Conservation (phyloP, 2,888 invertebrate genomes). For the Tyria jacobaeae region DNA sequence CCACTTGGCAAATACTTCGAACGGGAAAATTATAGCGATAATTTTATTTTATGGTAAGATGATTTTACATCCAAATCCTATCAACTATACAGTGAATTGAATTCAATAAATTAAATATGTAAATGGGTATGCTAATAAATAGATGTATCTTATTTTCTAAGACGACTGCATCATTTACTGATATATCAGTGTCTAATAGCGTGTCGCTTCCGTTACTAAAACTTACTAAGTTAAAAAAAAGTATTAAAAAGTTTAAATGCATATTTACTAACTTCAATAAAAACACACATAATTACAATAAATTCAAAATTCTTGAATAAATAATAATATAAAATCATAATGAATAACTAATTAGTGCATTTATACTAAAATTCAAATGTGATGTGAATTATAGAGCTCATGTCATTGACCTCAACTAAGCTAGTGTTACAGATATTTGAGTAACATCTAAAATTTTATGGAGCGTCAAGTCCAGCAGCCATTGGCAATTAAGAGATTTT, state of each 20-base stretch:
- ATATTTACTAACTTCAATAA: constrained; percentile 5
- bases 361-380: constrained; percentile 43
- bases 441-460: constrained; percentile 79
- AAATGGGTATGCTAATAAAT: neutral
- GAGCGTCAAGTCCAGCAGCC: constrained; percentile 73
- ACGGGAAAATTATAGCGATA: neutral
- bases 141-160: neutral
- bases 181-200: neutral
- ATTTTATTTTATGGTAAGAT: neutral
- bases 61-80: neutral
- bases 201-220: neutral
- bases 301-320: constrained; percentile 17
- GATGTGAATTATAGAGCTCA: constrained; percentile 40
- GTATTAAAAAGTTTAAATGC: neutral
- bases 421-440: constrained; percentile 65
- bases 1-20: too few relatives aligned
- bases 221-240: neutral
- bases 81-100: neutral
- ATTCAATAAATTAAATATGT: neutral
- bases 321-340: constrained; percentile 13
- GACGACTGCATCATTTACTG: neutral
- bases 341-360: constrained; percentile 26
- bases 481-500: constrained; percentile 76
- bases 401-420: constrained; percentile 70
- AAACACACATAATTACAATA: constrained; percentile 4